Conservation (phyloP, 2,797 vertebrate genomes). For the Crotalus adamanteus region DNA sequence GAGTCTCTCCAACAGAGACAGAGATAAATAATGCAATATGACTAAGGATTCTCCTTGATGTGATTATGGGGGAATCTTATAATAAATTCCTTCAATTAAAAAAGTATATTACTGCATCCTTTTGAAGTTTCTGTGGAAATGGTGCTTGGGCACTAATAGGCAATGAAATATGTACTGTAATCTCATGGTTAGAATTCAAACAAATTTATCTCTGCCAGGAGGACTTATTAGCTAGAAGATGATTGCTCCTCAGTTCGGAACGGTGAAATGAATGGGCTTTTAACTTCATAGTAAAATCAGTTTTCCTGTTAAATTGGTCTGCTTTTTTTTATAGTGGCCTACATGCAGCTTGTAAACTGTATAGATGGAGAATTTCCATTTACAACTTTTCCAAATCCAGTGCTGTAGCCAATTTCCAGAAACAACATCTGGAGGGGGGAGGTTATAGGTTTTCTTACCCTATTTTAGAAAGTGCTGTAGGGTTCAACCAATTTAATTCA, state of each 20-base stretch:
- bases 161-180: neutral
- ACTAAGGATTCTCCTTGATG: neutral
- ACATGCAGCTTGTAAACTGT: neutral
- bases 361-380: neutral
- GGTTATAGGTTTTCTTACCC: neutral
- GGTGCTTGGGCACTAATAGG: neutral
- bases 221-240: neutral
- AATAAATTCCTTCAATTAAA: neutral
- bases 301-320: neutral
- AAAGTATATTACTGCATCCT: neutral
- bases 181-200: neutral
- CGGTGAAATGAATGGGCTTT: neutral
- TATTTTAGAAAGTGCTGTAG: neutral
- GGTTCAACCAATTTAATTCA: neutral
- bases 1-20: neutral
- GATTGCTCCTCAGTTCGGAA: neutral
- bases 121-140: neutral
- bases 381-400: neutral
- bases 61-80: neutral
- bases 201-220: neutral
- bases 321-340: neutral
- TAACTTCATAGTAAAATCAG: neutral
- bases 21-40: neutral
- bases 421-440: neutral
- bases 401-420: neutral